Percentiles rank a stretch among this genome's conserved stretches.
These are phyloP conservation scores for Cassiopea xamachana DNA, from an alignment of 30 jellyfish, hydroid and myxozoan genomes.

Conservation along the genomic window DNA sequence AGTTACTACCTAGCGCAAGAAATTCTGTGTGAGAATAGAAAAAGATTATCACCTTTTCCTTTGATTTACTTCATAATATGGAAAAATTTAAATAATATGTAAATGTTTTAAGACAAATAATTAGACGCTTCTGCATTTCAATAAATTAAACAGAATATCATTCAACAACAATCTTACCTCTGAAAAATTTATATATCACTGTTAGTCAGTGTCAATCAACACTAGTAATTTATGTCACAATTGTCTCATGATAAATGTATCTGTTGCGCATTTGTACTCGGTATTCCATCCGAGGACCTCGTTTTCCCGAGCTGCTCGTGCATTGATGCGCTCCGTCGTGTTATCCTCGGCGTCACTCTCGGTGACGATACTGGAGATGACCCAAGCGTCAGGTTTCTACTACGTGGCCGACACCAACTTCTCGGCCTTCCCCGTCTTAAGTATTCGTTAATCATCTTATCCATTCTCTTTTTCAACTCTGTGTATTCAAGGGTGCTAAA, in stretches of 20 bases:
- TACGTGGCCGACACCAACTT: conserved; percentile 76
- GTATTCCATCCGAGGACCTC: conserved; percentile 2
- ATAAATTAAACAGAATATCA: neutral
- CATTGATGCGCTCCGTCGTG: conserved; percentile 45
- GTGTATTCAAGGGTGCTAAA: conserved; percentile 78
- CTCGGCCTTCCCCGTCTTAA: conserved; percentile 67
- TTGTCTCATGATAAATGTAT: neutral
- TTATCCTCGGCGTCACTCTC: conserved; percentile 55
- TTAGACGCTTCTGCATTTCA: neutral
- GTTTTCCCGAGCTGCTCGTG: conserved; percentile 34
- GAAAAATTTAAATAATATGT: too few species aligned
- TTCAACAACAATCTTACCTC: neutral
- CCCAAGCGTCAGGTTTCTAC: conserved; percentile 57
- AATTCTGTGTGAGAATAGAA: neutral
- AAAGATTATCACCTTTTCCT: neutral
- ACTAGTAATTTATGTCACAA: neutral
- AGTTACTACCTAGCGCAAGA: neutral
- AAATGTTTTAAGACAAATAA: neutral
- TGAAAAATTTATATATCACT: neutral
- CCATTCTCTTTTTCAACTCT: conserved; percentile 83
- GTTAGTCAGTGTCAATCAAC: conserved; percentile 3
- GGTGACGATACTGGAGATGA: conserved; percentile 66
- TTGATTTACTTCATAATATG: too few species aligned
- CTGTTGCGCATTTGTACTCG: neutral
- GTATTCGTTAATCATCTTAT: conserved; percentile 43